Percentiles rank a stretch among this genome's conserved stretches.
Conservation (phyloP, 37 sponge, comb jelly and placozoan species). For the Dysidea cf. avara region DNA sequence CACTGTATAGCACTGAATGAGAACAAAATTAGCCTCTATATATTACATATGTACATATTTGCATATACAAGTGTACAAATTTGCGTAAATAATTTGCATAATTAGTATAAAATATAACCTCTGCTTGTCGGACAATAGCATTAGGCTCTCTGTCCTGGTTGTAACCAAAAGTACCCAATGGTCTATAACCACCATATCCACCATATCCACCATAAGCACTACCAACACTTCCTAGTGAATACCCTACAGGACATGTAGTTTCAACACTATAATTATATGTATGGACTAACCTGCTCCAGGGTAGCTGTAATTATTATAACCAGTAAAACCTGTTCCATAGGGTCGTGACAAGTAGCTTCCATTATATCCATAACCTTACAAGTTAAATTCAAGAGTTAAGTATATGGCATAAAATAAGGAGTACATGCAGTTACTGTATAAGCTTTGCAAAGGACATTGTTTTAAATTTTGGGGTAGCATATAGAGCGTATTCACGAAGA, state of each 20-base stretch:
- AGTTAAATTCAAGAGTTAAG: no score
- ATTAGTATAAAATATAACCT: no score
- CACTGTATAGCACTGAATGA: neutral
- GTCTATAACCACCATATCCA: constrained; percentile 16
- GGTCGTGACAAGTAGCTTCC: constrained; percentile 43
- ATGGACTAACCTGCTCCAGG: no score
- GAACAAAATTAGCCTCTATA: neutral
- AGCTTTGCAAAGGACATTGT: no score
- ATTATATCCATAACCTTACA: constrained; percentile 35
- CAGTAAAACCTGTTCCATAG: constrained; percentile 17
- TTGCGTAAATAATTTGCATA: no score
- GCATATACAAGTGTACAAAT: neutral
- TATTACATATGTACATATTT: neutral
- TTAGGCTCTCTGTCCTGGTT: constrained; percentile 3
- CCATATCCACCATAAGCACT: constrained; percentile 4
- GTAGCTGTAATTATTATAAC: neutral
- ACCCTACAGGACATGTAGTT: no score
- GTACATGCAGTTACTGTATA: no score
- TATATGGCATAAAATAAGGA: no score
- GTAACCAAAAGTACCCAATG: constrained; percentile 8
- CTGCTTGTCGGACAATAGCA: constrained; percentile 55
- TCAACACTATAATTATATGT: no score
- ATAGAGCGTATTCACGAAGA: no score
- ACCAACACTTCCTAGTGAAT: no score
- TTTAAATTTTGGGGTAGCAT: no score